Base-by-base conservation (phyloP, 2,888 invertebrate species). In the Aricia artaxerxes region DNA sequence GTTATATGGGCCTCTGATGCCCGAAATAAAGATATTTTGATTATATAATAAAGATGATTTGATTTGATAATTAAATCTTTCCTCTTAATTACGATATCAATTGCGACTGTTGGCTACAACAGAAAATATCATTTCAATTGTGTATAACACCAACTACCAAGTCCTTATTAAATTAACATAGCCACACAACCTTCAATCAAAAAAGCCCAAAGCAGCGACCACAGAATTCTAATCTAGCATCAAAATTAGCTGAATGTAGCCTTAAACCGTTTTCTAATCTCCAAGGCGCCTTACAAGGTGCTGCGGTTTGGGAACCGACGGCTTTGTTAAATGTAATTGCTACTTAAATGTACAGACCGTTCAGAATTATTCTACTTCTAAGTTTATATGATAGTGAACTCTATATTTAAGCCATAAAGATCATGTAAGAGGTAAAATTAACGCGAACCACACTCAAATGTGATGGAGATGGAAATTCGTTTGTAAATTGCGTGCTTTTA, bases 321-420 rank as follows among this genome's bases (percentile, higher is more conserved):
- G 84, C 87, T 88, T 90, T 89, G 90, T 91, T 86, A 82, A 82
- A 81, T 78, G 85, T 82, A 88, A 91, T 89, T 88, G 82, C 83
- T 79, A 83, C 86, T 75, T 84, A 86, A 87, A 82, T 80, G 82
- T 85, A 57, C 57, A 16, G 13, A 4, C 4, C 4, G 13, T 57
- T 16, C 57, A 16, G 13, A 16, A 57, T 57, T 57, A 16, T 57
- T 57, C 16, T 57, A 4, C 57, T 1, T 1, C 16, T 0, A 16
- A 57, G 57, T 57, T 57, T 16, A 13, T 16, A 16, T 57, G 4
- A 57, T 16, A 57, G 4, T 16, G 1, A 16, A 57, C 57, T 16
- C 16, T 57, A 16, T 57, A 16, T 57, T 16, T 57, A 11, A 49
- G 49, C 4, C 4, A 16, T 57, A 13, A 57, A 57, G 4, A 16